These are phyloP conservation scores for Phalanger gymnotis DNA, from an alignment of 2,797 vertebrate genomes.

Conservation along the genomic window DNA sequence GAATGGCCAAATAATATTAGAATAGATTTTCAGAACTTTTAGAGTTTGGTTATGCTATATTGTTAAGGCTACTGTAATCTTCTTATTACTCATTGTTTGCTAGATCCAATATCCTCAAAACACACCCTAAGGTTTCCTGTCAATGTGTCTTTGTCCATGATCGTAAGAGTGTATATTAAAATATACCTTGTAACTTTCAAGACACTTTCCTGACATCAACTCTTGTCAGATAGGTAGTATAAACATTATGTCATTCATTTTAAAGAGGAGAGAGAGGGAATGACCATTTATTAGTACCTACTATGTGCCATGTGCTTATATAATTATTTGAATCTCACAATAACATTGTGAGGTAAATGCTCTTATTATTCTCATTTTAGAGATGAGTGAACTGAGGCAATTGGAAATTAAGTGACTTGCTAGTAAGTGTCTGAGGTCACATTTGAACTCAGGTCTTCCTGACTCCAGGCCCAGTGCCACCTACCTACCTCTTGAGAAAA, in stretches of 20 bases:
- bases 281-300: neutral
- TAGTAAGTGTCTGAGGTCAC: neutral
- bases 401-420: neutral
- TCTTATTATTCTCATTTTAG: no score
- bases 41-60: no score
- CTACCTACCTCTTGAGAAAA: neutral
- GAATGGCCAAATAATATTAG: no score
- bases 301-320: neutral
- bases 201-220: neutral
- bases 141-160: neutral
- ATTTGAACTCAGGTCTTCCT: neutral
- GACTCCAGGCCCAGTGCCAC: neutral
- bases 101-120: neutral
- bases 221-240: neutral
- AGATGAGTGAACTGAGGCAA: neutral
- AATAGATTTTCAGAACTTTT: no score
- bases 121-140: neutral
- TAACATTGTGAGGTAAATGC: neutral
- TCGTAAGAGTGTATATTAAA: neutral
- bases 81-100: no score
- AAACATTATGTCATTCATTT: no score
- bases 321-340: neutral
- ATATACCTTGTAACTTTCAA: neutral
- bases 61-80: no score
- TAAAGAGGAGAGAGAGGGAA: neutral